These are phyloP conservation scores for Entomyzon cyanotis DNA, from an alignment of 2,113 vertebrate genomes.

Conservation along the genomic window DNA sequence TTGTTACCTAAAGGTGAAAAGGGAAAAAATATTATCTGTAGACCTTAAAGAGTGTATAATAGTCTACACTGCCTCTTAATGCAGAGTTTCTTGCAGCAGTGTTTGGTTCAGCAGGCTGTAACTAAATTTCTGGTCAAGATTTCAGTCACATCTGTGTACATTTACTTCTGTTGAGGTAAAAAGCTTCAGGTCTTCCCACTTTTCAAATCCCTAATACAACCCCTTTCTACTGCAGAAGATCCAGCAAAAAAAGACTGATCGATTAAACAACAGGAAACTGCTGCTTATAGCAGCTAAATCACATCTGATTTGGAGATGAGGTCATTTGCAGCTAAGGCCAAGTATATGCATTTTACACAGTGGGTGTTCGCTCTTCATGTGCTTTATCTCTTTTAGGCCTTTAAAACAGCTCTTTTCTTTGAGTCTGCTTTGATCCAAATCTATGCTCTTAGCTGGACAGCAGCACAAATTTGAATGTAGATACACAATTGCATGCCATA, in stretches of 20 bases:
- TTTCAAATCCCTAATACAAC: background rate
- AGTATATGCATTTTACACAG: background rate
- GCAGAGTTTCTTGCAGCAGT: background rate
- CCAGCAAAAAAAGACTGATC: background rate
- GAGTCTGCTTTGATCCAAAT: background rate
- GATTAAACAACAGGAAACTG: background rate
- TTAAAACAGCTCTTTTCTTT: background rate
- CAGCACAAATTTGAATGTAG: background rate
- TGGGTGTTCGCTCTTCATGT: fast-evolving
- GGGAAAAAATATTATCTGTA: background rate
- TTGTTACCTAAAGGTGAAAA: background rate
- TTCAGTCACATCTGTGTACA: background rate
- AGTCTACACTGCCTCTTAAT: background rate
- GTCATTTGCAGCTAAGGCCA: background rate
- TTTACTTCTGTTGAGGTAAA: background rate
- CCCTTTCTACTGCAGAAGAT: background rate
- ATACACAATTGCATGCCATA: background rate
- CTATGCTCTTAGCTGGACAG: background rate
- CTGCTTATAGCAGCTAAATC: background rate
- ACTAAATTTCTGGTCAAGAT: background rate
- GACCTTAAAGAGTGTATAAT: background rate
- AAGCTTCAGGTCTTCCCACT: background rate
- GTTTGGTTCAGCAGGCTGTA: background rate
- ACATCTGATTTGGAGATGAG: background rate
- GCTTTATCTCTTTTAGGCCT: background rate